Percentiles rank a stretch among this genome's conserved stretches.
Evolutionary conservation across 2,113 vertebrate species (phyloP).

Genomic region (Gobiocypris rarus): DNA sequence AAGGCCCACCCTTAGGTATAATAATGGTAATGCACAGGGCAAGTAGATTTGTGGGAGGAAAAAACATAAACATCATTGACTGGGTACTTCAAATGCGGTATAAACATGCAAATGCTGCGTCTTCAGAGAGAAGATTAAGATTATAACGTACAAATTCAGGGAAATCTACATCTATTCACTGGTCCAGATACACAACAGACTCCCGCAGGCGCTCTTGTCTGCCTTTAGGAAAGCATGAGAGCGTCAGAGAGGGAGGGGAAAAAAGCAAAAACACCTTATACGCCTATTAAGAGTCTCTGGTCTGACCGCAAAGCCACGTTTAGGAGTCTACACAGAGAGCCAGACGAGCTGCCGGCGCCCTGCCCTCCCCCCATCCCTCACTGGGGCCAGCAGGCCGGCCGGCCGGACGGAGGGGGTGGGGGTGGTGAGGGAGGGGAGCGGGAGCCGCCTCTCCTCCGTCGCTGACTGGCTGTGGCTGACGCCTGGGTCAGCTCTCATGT

Average conservation of each 20-base stretch:
- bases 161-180: background rate
- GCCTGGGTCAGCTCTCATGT: slow-evolving; percentile 75
- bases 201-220: slow-evolving; percentile 54
- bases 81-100: background rate
- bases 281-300: slow-evolving; percentile 77
- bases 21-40: background rate
- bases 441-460: slow-evolving; percentile 37
- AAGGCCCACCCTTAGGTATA: background rate
- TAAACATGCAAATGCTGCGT: background rate
- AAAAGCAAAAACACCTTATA: slow-evolving; percentile 74
- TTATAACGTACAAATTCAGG: slow-evolving; percentile 44
- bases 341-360: slow-evolving; percentile 79
- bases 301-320: slow-evolving; percentile 81
- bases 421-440: slow-evolving; percentile 31
- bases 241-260: slow-evolving; percentile 22
- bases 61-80: slow-evolving; percentile 15
- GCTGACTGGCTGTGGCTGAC: slow-evolving; percentile 67
- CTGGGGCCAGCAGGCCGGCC: slow-evolving; percentile 63
- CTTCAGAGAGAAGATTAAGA: slow-evolving; percentile 46
- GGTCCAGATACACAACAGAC: slow-evolving; percentile 54
- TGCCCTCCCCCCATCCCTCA: slow-evolving; percentile 53
- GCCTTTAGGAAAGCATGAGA: slow-evolving; percentile 34
- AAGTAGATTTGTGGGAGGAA: background rate
- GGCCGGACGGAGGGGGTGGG: slow-evolving; percentile 40
- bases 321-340: slow-evolving; percentile 81